Percentiles rank a stretch among this genome's conserved stretches.
Evolutionary conservation across 2,113 vertebrate species (phyloP).

Genomic region (Herpailurus yagouaroundi): DNA sequence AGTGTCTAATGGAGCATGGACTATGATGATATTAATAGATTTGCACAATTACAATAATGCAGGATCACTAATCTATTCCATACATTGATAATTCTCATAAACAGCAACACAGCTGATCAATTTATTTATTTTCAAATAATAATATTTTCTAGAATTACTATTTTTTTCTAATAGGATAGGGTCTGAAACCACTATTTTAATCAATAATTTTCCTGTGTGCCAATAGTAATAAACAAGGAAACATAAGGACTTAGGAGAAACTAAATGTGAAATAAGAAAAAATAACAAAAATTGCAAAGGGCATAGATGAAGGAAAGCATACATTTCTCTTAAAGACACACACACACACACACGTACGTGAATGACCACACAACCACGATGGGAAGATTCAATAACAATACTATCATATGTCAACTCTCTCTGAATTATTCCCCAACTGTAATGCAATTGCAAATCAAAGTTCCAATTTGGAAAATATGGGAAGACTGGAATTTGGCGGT

Average conservation of each 20-base stretch:
- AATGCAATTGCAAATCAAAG: background rate
- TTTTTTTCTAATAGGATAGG: background rate
- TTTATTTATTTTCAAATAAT: background rate
- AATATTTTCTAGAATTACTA: background rate
- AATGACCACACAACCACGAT: background rate
- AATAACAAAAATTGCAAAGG: background rate
- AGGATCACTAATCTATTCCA: background rate
- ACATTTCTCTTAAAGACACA: background rate
- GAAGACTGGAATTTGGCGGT: background rate
- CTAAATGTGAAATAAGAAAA: background rate
- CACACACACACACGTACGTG: background rate
- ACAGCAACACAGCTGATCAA: background rate
- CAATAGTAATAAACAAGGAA: background rate
- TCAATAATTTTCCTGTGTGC: background rate
- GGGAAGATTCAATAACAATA: background rate
- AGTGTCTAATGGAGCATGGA: background rate
- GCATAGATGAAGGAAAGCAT: background rate
- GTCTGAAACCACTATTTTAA: background rate
- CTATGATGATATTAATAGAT: background rate
- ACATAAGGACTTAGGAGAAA: background rate
- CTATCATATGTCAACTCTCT: background rate
- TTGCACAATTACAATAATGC: background rate
- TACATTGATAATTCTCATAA: background rate
- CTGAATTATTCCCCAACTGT: background rate
- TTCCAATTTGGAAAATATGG: background rate